Evolutionary conservation across 2,797 vertebrate genomes (phyloP), one percentile per base, ranked within the genome.

Genomic region (Chiroxiphia lanceolata): DNA sequence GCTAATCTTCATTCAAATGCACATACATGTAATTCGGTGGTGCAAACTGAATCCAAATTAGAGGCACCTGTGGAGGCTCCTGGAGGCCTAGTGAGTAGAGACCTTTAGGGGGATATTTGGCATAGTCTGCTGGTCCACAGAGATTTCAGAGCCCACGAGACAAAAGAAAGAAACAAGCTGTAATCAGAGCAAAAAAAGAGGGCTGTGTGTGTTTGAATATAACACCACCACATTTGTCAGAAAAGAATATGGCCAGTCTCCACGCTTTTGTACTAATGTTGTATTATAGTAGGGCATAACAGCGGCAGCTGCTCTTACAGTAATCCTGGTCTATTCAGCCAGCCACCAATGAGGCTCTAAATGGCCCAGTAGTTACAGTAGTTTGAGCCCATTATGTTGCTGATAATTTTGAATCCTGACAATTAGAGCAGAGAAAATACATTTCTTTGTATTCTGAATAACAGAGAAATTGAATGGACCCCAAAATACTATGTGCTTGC

Each of bases 261-360:
- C 67, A 34, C 1, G 70, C 72, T 94, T 97, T 95, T 87, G 92
- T 94, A 74, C 77, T 94, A 89, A 64, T 45, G 48, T 74, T 95
- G 61, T 75, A 65, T 93, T 94, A 89, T 96, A 77, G 93, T 36
- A 69, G 75, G 88, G 59, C 76, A 31, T 53, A 96, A 83, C 87
- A 93, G 93, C 76, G 93, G 94, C 96, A 94, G 97, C 95, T 97
- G 96, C 84, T 90, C 78, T 93, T 96, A 95, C 77, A 89, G 95
- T 90, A 82, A 96, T 78, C 56, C 70, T 71, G 87, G 79, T 27
- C 89, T 97, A 93, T 97, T 97, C 95, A 97, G 27, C 27, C 83
- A 94, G 90, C 77, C 90, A 87, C 90, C 84, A 83, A 56, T 68
- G 85, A 77, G 76, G n/a, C 76, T 95, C 63, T 91, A 94, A 95